phyloP scores from a whole-genome alignment of 2,113 vertebrate species.

The Anoplopoma fimbria region DNA sequence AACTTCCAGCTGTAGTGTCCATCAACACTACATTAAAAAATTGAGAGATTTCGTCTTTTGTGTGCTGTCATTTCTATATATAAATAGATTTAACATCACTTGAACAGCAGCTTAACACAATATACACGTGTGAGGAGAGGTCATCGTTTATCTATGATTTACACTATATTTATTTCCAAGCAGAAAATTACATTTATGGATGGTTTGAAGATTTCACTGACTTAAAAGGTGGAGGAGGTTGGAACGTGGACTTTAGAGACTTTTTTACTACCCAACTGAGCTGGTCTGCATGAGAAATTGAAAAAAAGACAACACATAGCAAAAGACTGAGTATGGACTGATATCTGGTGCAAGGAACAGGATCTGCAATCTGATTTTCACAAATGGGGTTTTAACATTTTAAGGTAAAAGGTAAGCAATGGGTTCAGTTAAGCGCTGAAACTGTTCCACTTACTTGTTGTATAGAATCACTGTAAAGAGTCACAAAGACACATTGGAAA shows the following conservation, averaged over 20 bases:
- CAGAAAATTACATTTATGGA: slow-evolving; percentile 17
- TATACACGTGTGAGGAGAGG: neutral
- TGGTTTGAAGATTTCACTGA: slow-evolving; percentile 29
- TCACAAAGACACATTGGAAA: neutral
- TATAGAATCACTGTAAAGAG: neutral
- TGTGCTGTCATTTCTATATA: neutral
- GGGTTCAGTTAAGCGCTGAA: neutral
- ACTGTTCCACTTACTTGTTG: neutral
- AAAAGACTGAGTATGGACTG: neutral
- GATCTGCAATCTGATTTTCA: slow-evolving; percentile 2
- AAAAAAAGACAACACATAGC: neutral
- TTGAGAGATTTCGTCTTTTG: neutral
- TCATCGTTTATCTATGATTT: neutral
- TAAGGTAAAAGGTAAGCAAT: neutral
- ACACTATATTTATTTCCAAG: neutral
- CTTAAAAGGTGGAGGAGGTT: neutral
- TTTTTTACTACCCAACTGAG: slow-evolving; percentile 7
- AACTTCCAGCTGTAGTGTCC: neutral
- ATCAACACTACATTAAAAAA: neutral
- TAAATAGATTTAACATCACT: neutral
- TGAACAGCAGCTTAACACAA: neutral
- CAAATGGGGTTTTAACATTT: neutral
- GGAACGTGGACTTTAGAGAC: slow-evolving; percentile 22
- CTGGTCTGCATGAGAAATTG: neutral
- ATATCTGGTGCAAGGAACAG: neutral